Base-by-base conservation (phyloP, 2,888 invertebrate species). In the Zaprionus lineosus region DNA sequence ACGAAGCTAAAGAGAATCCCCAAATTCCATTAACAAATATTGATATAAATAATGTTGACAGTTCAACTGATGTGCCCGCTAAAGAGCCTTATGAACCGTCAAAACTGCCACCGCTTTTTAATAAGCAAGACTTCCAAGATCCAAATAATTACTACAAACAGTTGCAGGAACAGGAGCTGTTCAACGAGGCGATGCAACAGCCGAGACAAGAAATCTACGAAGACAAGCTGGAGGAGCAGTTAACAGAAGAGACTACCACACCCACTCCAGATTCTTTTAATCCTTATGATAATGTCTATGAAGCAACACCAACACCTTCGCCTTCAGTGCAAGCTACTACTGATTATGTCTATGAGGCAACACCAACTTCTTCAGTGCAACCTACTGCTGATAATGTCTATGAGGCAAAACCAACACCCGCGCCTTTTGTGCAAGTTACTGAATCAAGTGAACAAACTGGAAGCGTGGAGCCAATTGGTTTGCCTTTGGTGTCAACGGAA, bases 131-230 rank as follows among this genome's bases (percentile, higher is more conserved):
- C 31, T 57, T 62, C 19, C 33, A 52, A 7, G 39, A 76, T 39
- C 83, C 79, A 5, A 78, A 77, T 39, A 68, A 77, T 11, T 73
- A 63, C 33, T 69, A 76, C 19, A 81, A 66, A 9, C 21, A 71
- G 6, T 28, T 83, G 50, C 74, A 74, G 21, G 57, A 70, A 18
- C 57, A 81, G 18, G 9, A 31, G 19, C 33, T 16, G 2, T 9
- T n/a, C 9, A 28, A 11, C 0, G 8, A 15, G n/a, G 2, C 3
- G 9, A 1, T 9, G n/a, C 21, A 37, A 1, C 18, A 40, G n/a
- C n/a, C n/a, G n/a, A n/a, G n/a, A 9, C 39, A 55, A 5, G n/a
- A 19, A 11, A 9, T 2, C n/a, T 19, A 18, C 1, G 5, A 4
- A 4, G 28, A 43, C 5, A 44, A 61, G 18, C 18, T 11, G 2